These are phyloP conservation scores for Atherinosoma microstoma DNA, from an alignment of 2,797 vertebrate genomes.

Conservation along the genomic window DNA sequence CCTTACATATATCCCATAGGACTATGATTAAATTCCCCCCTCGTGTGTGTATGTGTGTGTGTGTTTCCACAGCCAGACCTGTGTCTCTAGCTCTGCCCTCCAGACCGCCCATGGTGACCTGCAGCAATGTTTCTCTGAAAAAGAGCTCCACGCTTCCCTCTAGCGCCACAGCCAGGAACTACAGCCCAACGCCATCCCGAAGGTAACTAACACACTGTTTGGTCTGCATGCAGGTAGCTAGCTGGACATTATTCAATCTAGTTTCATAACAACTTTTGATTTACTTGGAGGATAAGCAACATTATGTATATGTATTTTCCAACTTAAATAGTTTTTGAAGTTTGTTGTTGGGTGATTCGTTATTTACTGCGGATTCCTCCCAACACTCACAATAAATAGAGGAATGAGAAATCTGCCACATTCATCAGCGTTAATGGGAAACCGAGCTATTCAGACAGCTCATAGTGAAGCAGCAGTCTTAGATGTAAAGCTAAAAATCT, in stretches of 20 bases:
- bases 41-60: conserved; percentile 14
- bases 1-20: background rate
- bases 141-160: conserved; percentile 91
- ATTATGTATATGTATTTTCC: background rate
- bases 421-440: background rate
- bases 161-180: conserved; percentile 87
- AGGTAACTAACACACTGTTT: conserved; percentile 77
- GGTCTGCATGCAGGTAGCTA: background rate
- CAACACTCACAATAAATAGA: background rate
- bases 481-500: conserved; percentile 26
- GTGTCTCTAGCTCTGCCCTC: conserved; percentile 88
- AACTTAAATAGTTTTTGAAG: background rate
- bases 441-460: conserved; percentile 20
- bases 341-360: background rate
- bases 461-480: conserved; percentile 1
- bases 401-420: background rate
- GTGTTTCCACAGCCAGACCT: conserved; percentile 85
- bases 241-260: background rate
- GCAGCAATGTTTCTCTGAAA: conserved; percentile 87
- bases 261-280: background rate
- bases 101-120: conserved; percentile 81
- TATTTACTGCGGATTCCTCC: background rate
- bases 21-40: background rate
- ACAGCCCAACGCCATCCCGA: conserved; percentile 83
- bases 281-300: too few relatives aligned